Base-by-base conservation (phyloP, 2,797 vertebrate species). In the Trachops cirrhosus region DNA sequence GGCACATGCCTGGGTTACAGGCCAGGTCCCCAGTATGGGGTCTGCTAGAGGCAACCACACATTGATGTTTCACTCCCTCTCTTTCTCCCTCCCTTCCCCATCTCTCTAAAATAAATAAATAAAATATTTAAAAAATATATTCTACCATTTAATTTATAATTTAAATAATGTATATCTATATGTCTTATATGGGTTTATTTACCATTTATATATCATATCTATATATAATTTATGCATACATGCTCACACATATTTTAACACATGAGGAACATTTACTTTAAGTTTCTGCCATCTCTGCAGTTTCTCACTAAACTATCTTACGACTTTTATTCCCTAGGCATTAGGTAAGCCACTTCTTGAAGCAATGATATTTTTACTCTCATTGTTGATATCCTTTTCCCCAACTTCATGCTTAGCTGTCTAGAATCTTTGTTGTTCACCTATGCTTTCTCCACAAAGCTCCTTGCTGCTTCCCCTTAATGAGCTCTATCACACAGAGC, bases 331-430 rank as follows among this genome's bases (percentile, higher is more conserved):
- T 94, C 46, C 90, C 22, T 92, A 34, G 91, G 15, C 12, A 82
- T 85, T 93, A 96, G 84, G 44, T 16, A 86, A 92, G 18, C 50
- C 82, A 26, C 57, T 96, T 95, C 75, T 85, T 93, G 15, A 14
- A 83, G 57, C 54, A 94, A 90, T 93, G 70, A 22, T 37, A 57
- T 21, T 97, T 97, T 92, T 44, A 21, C 0, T 96, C n/a, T 19
- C 26, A 0, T 21, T 32, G 0, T 22, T 22, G 41, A 70, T 97
- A 37, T 29, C 44, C 48, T 97, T 98, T 97, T 79, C 83, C 10
- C 67, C 5, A 95, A 26, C 48, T 94, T 97, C 41, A 87, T 78
- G 59, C 37, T 96, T 92, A 96, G 44, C 77, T 96, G 22, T 88
- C 46, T 87, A 12, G 0, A 95, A 7, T 93, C 24, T 92, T 95